Evolutionary conservation across 2,113 vertebrate genomes (phyloP).

Genomic region (Aleadryas rufinucha): DNA sequence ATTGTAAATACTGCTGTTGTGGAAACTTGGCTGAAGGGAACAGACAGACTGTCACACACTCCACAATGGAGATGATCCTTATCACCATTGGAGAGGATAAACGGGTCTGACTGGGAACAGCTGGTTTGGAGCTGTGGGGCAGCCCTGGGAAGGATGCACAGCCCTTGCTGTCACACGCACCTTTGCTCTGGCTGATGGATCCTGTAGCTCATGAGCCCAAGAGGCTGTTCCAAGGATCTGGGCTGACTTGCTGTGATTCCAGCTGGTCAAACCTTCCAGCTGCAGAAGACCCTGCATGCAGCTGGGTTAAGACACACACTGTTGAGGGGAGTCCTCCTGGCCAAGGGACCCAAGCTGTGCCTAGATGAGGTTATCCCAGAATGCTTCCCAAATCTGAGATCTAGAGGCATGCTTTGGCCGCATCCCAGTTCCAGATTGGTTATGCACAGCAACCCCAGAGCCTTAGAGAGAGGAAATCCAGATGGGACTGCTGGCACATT

Average conservation of each 20-base stretch:
- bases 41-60: not conserved
- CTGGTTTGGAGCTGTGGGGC: not conserved
- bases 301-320: not conserved
- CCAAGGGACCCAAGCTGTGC: not conserved
- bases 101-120: not conserved
- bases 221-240: not conserved
- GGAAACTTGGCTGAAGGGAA: conserved; percentile 32
- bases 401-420: conserved; percentile 49
- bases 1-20: not conserved
- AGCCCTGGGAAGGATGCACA: not conserved
- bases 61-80: not conserved
- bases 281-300: not conserved
- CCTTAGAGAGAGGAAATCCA: conserved; percentile 14
- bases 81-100: not conserved
- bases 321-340: not conserved
- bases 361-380: conserved; percentile 54
- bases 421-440: not conserved
- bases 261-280: not conserved
- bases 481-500: not conserved
- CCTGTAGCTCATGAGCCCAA: fast-evolving
- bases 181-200: not conserved
- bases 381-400: conserved; percentile 21
- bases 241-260: not conserved
- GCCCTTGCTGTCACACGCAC: not conserved
- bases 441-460: not conserved